Base-by-base conservation (phyloP, 2,797 vertebrate species). In the Mormyrops attenuatus region DNA sequence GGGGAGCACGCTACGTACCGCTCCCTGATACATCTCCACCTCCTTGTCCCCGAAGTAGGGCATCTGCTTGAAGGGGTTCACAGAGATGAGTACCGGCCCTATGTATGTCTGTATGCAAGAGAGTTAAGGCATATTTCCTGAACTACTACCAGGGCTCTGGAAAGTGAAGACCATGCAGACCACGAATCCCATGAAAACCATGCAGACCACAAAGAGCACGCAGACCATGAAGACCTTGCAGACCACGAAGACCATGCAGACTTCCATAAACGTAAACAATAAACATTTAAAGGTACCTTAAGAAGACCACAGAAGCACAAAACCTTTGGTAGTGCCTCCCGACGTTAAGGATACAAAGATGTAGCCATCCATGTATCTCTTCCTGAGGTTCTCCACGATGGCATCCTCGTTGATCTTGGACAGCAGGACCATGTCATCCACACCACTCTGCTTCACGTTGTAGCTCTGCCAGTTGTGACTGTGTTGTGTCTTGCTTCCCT, bases 61-160 rank as follows among this genome's bases (percentile, higher is more conserved):
- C 98, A 99, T 99, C 95, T 98, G 99, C 93, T 99, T 99, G 94
- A 99, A 99, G 63, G 99, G 99, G 94, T 99, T 99, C 93, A 99
- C 93, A 0, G 99, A 99, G 94, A 99, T 99, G 90, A 99, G 96
- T 38, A 99, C 99, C 0, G 98, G 98, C 22, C 99, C 99, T 63
- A 99, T 99, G 50, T 99, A 99, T 5, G 99, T 99, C 99, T 99
- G 95, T 53, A 85, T 89, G 20, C 90, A 55, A 26, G 11, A 13
- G 49, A 11, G 49, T 85, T 52, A 52, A 85, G 84, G 49, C 4
- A 85, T 8, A n/a, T 84, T 84, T 84, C 44, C 22, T 85, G 49
- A 52, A 85, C 49, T 50, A 5, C 44, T 52, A 26, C 41, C 84
- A 85, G 22, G 22, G 9, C 4, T 26, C 15, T 52, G 92, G 91